Conservation (phyloP, 64 coral and sea anemone species). For the Montipora efflorescens region DNA sequence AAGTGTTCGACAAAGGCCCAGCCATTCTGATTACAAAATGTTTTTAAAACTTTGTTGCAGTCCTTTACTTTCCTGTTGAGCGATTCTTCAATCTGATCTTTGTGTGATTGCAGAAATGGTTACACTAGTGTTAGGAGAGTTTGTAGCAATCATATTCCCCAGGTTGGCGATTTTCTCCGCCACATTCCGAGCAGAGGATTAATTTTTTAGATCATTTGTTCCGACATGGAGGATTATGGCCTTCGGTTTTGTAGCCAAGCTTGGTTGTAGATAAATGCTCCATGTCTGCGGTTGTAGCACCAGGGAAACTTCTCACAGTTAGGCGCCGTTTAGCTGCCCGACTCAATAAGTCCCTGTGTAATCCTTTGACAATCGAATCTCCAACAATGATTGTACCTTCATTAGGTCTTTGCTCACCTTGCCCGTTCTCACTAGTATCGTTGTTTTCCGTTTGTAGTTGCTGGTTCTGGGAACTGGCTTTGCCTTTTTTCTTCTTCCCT, state of each 20-base stretch:
- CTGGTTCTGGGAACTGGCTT: too few relatives aligned
- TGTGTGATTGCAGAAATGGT: conserved; percentile 35
- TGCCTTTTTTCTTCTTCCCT: background rate
- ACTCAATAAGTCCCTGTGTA: conserved; percentile 10
- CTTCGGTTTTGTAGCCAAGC: conserved; percentile 8
- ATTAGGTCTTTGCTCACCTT: conserved; percentile 21
- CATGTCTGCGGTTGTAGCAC: background rate
- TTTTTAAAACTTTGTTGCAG: conserved; percentile 33
- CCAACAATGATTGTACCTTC: conserved; percentile 6
- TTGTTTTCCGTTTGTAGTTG: conserved; percentile 28
- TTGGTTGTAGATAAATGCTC: background rate
- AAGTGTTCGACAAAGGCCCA: background rate
- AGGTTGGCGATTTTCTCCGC: conserved; percentile 18
- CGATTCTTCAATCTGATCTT: conserved; percentile 17
- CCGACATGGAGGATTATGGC: conserved; percentile 19
- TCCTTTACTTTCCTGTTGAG: conserved; percentile 15
- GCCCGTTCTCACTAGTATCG: background rate
- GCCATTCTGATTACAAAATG: conserved; percentile 7
- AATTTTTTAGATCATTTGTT: too few relatives aligned
- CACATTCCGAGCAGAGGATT: background rate
- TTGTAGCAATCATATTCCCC: conserved; percentile 12
- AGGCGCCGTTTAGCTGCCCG: conserved; percentile 6
- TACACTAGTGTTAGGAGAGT: conserved; percentile 13
- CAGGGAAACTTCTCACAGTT: background rate
- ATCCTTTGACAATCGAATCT: conserved; percentile 15